Evolutionary conservation across 2,797 vertebrate species (phyloP).

Genomic region (Trematomus bernacchii): DNA sequence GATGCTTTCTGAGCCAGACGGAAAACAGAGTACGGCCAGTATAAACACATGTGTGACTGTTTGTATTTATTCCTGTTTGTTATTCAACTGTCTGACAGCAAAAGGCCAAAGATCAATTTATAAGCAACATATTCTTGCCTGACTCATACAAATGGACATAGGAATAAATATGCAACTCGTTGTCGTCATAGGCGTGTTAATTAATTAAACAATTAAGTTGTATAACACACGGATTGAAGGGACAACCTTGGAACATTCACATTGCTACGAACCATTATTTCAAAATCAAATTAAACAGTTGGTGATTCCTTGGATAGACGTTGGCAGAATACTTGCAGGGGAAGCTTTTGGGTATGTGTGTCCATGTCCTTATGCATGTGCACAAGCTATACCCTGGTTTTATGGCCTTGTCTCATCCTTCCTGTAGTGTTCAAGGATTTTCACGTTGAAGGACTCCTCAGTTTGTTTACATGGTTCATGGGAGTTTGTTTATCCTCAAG

Average conservation of each 20-base stretch:
- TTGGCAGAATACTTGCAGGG: slow-evolving; percentile 1
- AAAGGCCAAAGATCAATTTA: slow-evolving; percentile 25
- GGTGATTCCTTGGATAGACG: not conserved
- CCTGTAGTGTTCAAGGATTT: slow-evolving; percentile 63
- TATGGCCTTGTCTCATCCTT: slow-evolving; percentile 53
- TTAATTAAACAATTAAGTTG: slow-evolving; percentile 14
- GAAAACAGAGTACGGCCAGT: slow-evolving; percentile 31
- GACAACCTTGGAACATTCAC: too few relatives aligned
- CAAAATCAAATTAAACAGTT: too few relatives aligned
- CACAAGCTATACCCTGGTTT: slow-evolving; percentile 5
- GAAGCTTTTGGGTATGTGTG: not conserved
- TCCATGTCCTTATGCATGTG: not conserved
- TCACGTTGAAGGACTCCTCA: slow-evolving; percentile 55
- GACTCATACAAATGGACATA: slow-evolving; percentile 9
- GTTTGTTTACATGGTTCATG: slow-evolving; percentile 50
- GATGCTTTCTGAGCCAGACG: slow-evolving; percentile 12
- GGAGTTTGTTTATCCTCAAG: slow-evolving; percentile 30
- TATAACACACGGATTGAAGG: too few relatives aligned
- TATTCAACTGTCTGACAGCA: slow-evolving; percentile 1
- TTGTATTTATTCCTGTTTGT: slow-evolving; percentile 17
- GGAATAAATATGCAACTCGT: slow-evolving; percentile 4
- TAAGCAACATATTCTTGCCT: slow-evolving; percentile 21
- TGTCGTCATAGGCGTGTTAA: slow-evolving; percentile 23
- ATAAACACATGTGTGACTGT: slow-evolving; percentile 15
- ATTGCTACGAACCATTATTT: too few relatives aligned